These are phyloP conservation scores for Lates calcarifer DNA, from an alignment of 2,113 vertebrate species.

Conservation along the genomic window DNA sequence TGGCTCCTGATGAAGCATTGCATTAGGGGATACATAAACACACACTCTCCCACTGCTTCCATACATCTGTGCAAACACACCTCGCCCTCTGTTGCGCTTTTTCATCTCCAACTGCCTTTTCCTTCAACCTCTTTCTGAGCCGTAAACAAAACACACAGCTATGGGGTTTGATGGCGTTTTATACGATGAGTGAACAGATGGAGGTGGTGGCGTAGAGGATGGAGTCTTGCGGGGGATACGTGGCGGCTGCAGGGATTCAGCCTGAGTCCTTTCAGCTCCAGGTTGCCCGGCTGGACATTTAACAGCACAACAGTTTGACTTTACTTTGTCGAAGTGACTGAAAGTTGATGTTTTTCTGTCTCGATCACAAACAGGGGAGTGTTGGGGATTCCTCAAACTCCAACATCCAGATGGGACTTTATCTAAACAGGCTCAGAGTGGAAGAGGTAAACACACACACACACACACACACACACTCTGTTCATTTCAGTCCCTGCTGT, in stretches of 20 bases:
- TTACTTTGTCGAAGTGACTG: neutral
- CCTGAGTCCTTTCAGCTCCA: neutral
- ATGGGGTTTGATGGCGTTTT: too few relatives aligned
- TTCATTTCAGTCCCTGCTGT: neutral
- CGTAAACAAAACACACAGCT: neutral
- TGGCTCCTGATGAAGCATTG: neutral
- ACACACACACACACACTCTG: neutral
- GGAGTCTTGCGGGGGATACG: neutral
- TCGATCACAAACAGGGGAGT: neutral
- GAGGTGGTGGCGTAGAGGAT: neutral
- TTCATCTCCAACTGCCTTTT: slow-evolving; percentile 8
- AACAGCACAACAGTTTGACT: neutral
- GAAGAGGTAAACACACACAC: slow-evolving; percentile 25
- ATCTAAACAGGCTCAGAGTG: slow-evolving; percentile 15
- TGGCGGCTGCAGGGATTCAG: neutral
- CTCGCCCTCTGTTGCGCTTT: slow-evolving; percentile 7
- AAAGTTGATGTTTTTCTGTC: neutral
- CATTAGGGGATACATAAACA: neutral
- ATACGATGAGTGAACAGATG: neutral
- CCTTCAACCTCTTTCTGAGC: slow-evolving; percentile 10
- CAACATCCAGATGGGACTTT: neutral
- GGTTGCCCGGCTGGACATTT: neutral
- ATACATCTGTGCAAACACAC: slow-evolving; percentile 47
- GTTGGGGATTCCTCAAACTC: neutral
- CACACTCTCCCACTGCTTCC: neutral